phyloP scores from a whole-genome alignment of 2,888 invertebrate species.

The Dendrolimus pini region DNA sequence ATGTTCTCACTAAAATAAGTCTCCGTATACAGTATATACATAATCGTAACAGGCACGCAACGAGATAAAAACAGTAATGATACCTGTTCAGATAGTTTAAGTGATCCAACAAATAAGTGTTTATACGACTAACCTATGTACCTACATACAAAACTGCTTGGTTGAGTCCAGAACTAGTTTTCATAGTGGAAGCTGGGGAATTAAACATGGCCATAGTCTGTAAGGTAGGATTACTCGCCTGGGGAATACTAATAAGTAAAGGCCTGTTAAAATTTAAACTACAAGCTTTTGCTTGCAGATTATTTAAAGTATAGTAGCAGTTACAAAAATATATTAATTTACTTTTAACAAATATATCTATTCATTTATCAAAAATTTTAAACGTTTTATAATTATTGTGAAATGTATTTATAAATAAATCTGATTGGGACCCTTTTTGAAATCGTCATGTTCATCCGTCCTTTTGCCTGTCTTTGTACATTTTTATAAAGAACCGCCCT shows the following conservation, averaged over 20 bases:
- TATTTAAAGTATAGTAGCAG: constrained; percentile 48
- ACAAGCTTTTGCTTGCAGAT: too few relatives aligned
- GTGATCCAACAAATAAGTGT: constrained; percentile 24
- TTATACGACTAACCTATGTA: constrained; percentile 33
- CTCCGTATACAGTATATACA: neutral
- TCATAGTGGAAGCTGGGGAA: constrained; percentile 37
- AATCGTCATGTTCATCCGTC: too few relatives aligned
- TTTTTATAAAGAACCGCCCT: too few relatives aligned
- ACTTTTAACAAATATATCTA: too few relatives aligned
- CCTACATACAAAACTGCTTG: constrained; percentile 22
- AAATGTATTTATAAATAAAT: too few relatives aligned
- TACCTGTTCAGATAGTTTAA: constrained; percentile 8
- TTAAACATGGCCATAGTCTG: constrained; percentile 52
- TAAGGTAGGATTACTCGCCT: constrained; percentile 34
- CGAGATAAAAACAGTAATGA: constrained; percentile 1
- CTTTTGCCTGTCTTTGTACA: too few relatives aligned
- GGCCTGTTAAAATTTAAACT: too few relatives aligned
- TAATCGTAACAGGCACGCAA: neutral
- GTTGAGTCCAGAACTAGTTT: constrained; percentile 42
- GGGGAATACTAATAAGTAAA: constrained; percentile 58
- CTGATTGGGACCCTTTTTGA: too few relatives aligned
- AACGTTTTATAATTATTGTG: too few relatives aligned
- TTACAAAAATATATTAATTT: too few relatives aligned
- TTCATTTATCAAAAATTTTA: too few relatives aligned
- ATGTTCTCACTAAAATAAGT: neutral